Evolutionary conservation across 2,888 invertebrate genomes (phyloP).

Genomic region (Reticulitermes lucifugus): DNA sequence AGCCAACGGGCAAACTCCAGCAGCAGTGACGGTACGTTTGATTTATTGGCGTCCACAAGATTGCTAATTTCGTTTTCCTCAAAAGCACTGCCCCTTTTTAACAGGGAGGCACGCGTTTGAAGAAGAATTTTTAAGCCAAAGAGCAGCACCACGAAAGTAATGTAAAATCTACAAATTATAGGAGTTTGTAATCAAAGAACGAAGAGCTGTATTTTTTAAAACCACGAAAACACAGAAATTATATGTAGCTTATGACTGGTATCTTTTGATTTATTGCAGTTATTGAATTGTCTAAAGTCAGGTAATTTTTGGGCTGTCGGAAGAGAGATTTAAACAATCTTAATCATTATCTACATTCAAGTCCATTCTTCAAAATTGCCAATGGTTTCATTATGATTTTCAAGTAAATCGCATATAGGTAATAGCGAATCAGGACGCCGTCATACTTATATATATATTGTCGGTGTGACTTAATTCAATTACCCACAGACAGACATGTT

Average conservation of each 20-base stretch:
- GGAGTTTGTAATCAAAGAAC: background rate
- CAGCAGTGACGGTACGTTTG: background rate
- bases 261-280: constrained; percentile 26
- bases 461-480: background rate
- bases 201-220: background rate
- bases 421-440: background rate
- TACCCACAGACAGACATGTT: background rate
- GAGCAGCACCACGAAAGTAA: background rate
- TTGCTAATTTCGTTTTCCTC: background rate
- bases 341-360: background rate
- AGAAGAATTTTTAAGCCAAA: background rate
- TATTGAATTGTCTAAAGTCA: background rate
- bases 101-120: constrained; percentile 17
- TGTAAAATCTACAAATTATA: constrained; percentile 32
- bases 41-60: constrained; percentile 29
- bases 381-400: background rate
- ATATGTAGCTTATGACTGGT: background rate
- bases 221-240: constrained; percentile 27
- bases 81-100: constrained; percentile 16
- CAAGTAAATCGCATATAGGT: background rate
- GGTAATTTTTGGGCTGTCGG: constrained; percentile 1
- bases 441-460: background rate
- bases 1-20: constrained; percentile 36
- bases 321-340: background rate
- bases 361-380: background rate